Percentiles rank a stretch among this genome's conserved stretches.
Conservation (phyloP, 2,797 vertebrate genomes). For the Dallia pectoralis region DNA sequence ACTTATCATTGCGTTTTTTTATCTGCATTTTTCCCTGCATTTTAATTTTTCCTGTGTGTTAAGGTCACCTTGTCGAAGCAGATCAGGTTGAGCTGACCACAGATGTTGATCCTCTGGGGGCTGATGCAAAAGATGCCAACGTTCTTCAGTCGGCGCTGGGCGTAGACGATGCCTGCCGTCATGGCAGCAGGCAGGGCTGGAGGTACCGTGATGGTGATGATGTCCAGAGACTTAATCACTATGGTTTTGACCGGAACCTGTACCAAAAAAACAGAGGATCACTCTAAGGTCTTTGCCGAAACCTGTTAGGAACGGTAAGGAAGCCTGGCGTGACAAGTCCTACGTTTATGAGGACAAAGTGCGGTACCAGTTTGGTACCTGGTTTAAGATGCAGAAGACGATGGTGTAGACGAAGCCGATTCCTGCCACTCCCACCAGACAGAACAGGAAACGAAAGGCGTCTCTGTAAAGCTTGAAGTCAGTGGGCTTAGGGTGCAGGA, state of each 20-base stretch:
- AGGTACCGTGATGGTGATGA: constrained; percentile 94
- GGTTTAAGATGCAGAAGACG: constrained; percentile 82
- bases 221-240: constrained; percentile 90
- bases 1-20: too few species aligned
- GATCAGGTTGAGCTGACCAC: constrained; percentile 92
- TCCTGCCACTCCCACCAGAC: constrained; percentile 88
- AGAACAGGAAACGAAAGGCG: constrained; percentile 90
- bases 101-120: constrained; percentile 96
- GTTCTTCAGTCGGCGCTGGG: constrained; percentile 88
- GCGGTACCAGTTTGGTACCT: constrained; percentile 80
- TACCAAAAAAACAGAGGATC: neutral
- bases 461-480: constrained; percentile 97
- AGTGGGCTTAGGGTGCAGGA: constrained; percentile 94
- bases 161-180: constrained; percentile 94
- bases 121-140: constrained; percentile 95
- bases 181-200: constrained; percentile 94
- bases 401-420: constrained; percentile 92
- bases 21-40: too few species aligned
- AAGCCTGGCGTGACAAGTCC: neutral
- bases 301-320: neutral
- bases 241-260: constrained; percentile 84
- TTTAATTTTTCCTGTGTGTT: too few species aligned
- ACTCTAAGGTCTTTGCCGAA: neutral
- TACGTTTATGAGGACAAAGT: neutral
- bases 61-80: constrained; percentile 97